These are phyloP conservation scores for Alca torda DNA, from an alignment of 2,797 vertebrate species.

Conservation along the genomic window DNA sequence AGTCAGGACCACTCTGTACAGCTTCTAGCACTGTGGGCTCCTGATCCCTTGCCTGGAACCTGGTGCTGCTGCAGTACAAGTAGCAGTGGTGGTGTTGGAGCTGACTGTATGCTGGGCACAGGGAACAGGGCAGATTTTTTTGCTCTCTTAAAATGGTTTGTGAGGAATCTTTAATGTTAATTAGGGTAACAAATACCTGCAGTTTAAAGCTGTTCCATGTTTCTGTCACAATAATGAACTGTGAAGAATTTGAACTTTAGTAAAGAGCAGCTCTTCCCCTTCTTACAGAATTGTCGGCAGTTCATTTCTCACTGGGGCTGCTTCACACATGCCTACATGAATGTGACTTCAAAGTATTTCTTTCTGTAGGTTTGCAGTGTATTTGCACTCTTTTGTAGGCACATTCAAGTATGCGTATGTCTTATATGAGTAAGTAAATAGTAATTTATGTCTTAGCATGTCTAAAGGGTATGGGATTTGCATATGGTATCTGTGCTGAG, in stretches of 20 bases:
- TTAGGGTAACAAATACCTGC: not conserved
- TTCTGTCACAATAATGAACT: not conserved
- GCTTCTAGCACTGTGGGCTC: not conserved
- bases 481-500: not conserved
- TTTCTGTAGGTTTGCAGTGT: not conserved
- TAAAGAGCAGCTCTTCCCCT: not conserved
- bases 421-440: not conserved
- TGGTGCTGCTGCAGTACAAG: not conserved
- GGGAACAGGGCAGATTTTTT: not conserved
- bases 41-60: not conserved
- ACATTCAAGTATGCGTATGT: not conserved
- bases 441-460: not conserved
- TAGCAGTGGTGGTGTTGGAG: not conserved
- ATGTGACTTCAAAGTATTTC: not conserved
- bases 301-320: not conserved
- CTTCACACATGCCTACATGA: not conserved
- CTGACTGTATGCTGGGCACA: not conserved
- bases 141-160: not conserved
- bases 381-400: not conserved
- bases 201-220: not conserved
- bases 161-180: not conserved
- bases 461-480: not conserved
- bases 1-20: not conserved
- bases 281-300: not conserved
- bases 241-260: not conserved